phyloP scores from a whole-genome alignment of 2,797 vertebrate species.

The Molossus molossus region DNA sequence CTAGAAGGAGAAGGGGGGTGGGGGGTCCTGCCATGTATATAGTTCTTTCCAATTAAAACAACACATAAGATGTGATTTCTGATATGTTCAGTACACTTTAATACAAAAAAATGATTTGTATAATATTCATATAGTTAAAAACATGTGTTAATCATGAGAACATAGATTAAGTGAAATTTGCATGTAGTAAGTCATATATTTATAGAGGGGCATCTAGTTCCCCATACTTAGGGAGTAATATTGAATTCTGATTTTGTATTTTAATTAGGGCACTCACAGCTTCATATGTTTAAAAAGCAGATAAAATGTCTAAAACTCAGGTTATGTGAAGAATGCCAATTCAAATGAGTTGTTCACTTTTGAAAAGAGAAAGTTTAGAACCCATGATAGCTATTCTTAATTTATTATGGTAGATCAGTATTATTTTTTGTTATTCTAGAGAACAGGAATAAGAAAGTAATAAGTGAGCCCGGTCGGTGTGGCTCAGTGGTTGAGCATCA shows the following conservation, averaged over 20 bases:
- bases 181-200: not conserved
- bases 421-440: slow-evolving; percentile 60
- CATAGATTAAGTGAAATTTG: not conserved
- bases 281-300: slow-evolving; percentile 29
- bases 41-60: not conserved
- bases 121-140: slow-evolving; percentile 53
- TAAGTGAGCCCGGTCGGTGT: no score
- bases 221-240: not conserved
- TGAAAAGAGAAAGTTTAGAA: slow-evolving; percentile 29
- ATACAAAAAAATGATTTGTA: not conserved
- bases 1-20: not conserved
- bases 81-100: slow-evolving; percentile 4
- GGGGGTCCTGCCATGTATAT: not conserved
- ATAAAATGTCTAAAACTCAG: slow-evolving; percentile 40
- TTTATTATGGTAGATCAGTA: not conserved
- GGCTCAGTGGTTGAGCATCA: no score
- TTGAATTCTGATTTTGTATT: slow-evolving; percentile 31
- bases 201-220: not conserved
- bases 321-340: slow-evolving; percentile 34
- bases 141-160: not conserved
- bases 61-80: slow-evolving; percentile 21
- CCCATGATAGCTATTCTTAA: not conserved
- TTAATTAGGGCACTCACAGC: slow-evolving; percentile 25
- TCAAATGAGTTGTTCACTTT: slow-evolving; percentile 37
- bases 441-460: not conserved